Evolutionary conservation across 2,888 invertebrate genomes (phyloP).

Genomic region (Pocota personata): DNA sequence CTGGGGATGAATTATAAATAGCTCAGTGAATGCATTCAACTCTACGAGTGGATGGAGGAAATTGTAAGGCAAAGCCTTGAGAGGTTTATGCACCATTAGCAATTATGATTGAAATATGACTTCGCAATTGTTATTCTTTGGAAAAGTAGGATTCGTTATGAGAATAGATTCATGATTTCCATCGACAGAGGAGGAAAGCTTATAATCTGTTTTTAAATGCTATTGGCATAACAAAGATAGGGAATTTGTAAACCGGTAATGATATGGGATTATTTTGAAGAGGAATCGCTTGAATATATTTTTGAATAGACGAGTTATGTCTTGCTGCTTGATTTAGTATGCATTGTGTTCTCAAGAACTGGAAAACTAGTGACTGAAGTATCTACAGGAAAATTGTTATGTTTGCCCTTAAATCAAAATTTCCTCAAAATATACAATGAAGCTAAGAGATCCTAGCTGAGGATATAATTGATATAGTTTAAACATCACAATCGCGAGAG

Average conservation of each 20-base stretch:
- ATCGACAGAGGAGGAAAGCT: neutral
- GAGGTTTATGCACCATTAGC: slow-evolving; percentile 50
- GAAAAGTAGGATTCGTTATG: slow-evolving; percentile 11
- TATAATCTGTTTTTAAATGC: slow-evolving; percentile 22
- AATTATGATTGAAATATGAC: slow-evolving; percentile 57
- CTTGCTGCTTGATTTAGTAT: too few species aligned
- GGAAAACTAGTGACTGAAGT: too few species aligned
- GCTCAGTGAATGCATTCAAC: slow-evolving; percentile 53
- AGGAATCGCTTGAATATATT: neutral
- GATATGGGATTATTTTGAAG: neutral
- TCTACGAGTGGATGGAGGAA: slow-evolving; percentile 2
- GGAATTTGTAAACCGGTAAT: neutral
- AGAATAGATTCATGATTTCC: slow-evolving; percentile 34
- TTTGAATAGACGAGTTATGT: too few species aligned
- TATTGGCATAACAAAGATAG: neutral
- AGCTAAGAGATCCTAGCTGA: too few species aligned
- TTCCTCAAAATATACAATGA: too few species aligned
- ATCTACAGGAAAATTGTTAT: too few species aligned
- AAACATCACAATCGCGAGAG: too few species aligned
- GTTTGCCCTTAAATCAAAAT: too few species aligned
- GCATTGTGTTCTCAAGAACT: too few species aligned
- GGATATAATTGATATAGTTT: too few species aligned
- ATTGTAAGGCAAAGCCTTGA: neutral
- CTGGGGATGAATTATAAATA: slow-evolving; percentile 51
- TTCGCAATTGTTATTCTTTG: slow-evolving; percentile 22